Conservation (phyloP, 2,888 invertebrate genomes). For the Cheilosia urbana region DNA sequence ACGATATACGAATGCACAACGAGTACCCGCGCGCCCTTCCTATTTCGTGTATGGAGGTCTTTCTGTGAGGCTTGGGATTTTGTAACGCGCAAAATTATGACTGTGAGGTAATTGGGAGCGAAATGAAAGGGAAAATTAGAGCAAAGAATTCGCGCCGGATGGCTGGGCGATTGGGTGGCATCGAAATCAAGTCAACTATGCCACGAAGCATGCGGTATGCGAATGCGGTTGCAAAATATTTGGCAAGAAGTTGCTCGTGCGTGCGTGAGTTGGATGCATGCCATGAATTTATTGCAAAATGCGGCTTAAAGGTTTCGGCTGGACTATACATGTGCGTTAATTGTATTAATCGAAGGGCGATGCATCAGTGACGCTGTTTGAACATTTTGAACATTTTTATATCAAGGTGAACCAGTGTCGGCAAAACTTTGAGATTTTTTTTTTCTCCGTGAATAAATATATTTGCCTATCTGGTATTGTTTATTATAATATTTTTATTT, state of each 20-base stretch:
- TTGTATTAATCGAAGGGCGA: slow-evolving; percentile 4
- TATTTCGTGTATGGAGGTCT: neutral
- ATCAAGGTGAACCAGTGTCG: neutral
- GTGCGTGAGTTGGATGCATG: slow-evolving; percentile 54
- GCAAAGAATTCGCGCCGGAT: slow-evolving; percentile 35
- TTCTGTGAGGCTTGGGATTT: slow-evolving; percentile 9
- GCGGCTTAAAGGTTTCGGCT: slow-evolving; percentile 4
- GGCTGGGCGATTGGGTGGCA: slow-evolving; percentile 44
- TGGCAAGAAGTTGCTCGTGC: slow-evolving; percentile 49
- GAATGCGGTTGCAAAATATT: slow-evolving; percentile 47
- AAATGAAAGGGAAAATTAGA: slow-evolving; percentile 61
- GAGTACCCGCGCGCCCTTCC: neutral
- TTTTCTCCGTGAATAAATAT: too few species aligned
- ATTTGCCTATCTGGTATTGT: too few species aligned
- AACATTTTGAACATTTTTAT: neutral
- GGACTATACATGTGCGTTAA: neutral
- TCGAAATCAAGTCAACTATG: slow-evolving; percentile 57
- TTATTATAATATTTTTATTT: too few species aligned
- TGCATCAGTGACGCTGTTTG: neutral
- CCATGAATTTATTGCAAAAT: slow-evolving; percentile 25
- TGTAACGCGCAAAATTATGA: slow-evolving; percentile 16
- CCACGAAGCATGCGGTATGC: slow-evolving; percentile 44
- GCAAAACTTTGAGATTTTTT: neutral
- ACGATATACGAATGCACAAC: neutral
- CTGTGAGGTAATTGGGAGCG: slow-evolving; percentile 3